Evolutionary conservation across 2,113 vertebrate species (phyloP), one percentile per base, ranked within the genome.

Genomic region (Trochalopteron elliotii): DNA sequence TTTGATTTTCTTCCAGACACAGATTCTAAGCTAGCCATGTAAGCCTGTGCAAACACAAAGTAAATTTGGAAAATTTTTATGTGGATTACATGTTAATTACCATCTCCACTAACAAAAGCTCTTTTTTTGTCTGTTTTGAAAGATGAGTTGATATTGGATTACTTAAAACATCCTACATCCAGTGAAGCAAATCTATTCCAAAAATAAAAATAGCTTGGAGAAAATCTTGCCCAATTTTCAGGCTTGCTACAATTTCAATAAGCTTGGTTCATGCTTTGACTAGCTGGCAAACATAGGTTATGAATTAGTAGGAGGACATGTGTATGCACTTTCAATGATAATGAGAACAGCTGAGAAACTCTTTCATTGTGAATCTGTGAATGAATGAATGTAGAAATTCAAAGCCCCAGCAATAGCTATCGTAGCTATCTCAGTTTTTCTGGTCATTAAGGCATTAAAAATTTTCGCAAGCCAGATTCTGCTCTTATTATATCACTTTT

Each of bases 251-350:
- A 91, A 93, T 70, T 94, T 67, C 45, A 64, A 17, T 87, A 83
- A 79, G 18, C 64, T 87, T 80, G 30, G 84, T 94, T 95, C 75
- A 40, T 91, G 70, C 59, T 93, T 91, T 69, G 63, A 87, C 50
- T 93, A 77, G 45, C 82, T 96, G 82, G 63, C 74, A 96, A 90
- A 93, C 59, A 68, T 31, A 91, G 84, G 84, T 92, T 94, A 95
- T 85, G 56, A 86, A 95, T 91, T 95, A 94, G 87, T 67, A 95
- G 87, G 90, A 95, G 92, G 93, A 90, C 63, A 77, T 85, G 75
- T 80, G 55, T 94, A 69, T 85, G 87, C 42, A 74, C 55, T 93
- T 90, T 80, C 71, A 88, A 55, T 89, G 87, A 57, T 91, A 89
- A 96, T 88, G 70, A 85, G 91, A 91, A 79, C 67, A 96, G 63